Conservation (phyloP, 2,888 invertebrate genomes). For the Leptinotarsa juncta region DNA sequence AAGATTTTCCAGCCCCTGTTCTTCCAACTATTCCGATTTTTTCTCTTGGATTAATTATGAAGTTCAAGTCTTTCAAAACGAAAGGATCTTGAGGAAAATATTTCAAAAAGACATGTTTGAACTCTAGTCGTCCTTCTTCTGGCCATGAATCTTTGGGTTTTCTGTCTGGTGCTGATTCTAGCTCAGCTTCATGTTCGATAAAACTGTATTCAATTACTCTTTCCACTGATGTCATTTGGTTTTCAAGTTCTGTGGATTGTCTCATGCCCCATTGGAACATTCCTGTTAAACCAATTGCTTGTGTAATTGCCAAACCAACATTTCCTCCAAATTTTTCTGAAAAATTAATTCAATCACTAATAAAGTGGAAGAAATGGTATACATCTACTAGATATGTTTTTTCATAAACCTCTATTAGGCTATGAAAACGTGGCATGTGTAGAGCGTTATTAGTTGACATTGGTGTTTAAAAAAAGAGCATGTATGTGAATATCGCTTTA, state of each 20-base stretch:
- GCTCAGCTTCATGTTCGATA: constrained; percentile 59
- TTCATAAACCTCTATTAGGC: no score
- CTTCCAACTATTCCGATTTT: constrained; percentile 86
- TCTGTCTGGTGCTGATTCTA: constrained; percentile 70
- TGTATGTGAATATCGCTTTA: no score
- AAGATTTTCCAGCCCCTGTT: constrained; percentile 85
- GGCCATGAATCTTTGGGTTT: constrained; percentile 83
- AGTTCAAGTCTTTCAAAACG: constrained; percentile 80
- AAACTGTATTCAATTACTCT: constrained; percentile 70
- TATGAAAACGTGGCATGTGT: no score
- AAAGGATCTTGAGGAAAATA: constrained; percentile 77
- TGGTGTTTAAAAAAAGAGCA: no score
- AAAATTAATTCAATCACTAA: constrained; percentile 12
- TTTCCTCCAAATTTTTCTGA: constrained; percentile 59
- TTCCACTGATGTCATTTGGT: constrained; percentile 93
- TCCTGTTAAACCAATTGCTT: constrained; percentile 63
- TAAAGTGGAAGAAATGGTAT: neutral
- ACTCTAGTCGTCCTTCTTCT: constrained; percentile 75
- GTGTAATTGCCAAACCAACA: constrained; percentile 64
- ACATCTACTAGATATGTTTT: no score
- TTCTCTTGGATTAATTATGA: constrained; percentile 75
- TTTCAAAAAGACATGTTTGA: constrained; percentile 71
- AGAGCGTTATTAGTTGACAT: no score
- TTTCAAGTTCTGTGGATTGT: constrained; percentile 67
- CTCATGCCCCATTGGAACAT: constrained; percentile 91